Evolutionary conservation across 2,113 vertebrate genomes (phyloP), one percentile per base, ranked within the genome.

Genomic region (Bufo bufo): DNA sequence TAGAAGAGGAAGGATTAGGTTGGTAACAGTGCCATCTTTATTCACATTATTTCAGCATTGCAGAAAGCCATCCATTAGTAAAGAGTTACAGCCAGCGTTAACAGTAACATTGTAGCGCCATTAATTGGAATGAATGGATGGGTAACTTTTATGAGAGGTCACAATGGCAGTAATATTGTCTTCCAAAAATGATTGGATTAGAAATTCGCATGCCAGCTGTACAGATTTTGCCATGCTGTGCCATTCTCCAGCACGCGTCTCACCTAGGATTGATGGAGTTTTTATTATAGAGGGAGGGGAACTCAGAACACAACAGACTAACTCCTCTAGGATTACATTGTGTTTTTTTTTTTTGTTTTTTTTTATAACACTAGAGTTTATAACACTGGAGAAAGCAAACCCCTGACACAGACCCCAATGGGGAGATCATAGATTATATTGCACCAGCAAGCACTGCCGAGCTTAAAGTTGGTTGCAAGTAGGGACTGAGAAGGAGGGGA

Each of bases 61-160:
- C 89, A 92, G 90, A 93, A 92, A 94, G 92, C 91, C 91, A 90
- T 93, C 94, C 91, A 93, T 94, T 94, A 94, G 90, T 90, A 90
- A 91, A 94, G 93, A 94, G 92, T 93, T 94, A 94, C 93, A 93
- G 93, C 91, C 91, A 91, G 90, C 89, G 92, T 92, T 94, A 92
- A 90, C 92, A 90, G 91, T 93, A 94, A 94, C 84, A 91, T 91
- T 93, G 92, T 94, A 91, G 90, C 92, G 91, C 92, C 93, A 93
- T 94, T 94, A 94, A 94, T 93, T 93, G 94, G 92, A 94, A 94
- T 93, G 92, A 94, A 94, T 93, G 94, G 94, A 93, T 94, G 93
- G 92, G 89, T 94, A 93, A 93, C 92, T 94, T 94, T 94, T 94
- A 94, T 94, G 92, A 92, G 91, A 93, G 93, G 90, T 94, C 92